Base-by-base conservation (phyloP, 2,797 vertebrate genomes). In the Parauchenoglanis ngamensis region DNA sequence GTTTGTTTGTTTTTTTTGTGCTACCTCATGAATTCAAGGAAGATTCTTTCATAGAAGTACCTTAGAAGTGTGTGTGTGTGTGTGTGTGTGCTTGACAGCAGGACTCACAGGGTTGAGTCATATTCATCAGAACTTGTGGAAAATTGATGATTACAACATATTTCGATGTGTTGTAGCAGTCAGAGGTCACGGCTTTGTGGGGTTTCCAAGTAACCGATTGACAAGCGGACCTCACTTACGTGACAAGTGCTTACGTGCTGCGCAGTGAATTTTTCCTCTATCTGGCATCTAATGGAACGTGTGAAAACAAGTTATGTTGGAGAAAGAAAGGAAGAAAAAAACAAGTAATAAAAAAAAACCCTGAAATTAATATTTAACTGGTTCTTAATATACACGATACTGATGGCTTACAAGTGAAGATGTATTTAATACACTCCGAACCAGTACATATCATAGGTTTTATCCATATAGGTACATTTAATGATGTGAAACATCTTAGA, bases 61-160 rank as follows among this genome's bases (percentile, higher is more conserved):
- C 11, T 63, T 46, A n/a, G 57, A 19, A 44, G 23, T 80, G 19
- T 76, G 72, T 75, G 72, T 49, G 40, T 73, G 23, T 49, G 40
- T 72, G 35, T 31, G 28, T 68, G n/a, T 44, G 40, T 72, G 35
- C 11, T 35, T 21, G 31, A 73, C 19, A 12, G 40, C 23, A 12
- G 40, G 40, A 87, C 46, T 12, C 5, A 77, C 31, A 49, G 31
- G 52, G 65, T 44, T 63, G 57, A 67, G 10, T 85, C 85, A 67
- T 65, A 83, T 23, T 61, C 31, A 63, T 11, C 35, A 73, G 49
- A 79, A 82, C 65, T 67, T 87, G 57, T 78, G 84, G 85, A 31
- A 88, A 91, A 80, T 8, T 83, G 54, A 54, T 76, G 87, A 75
- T 87, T 78, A 92, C 89, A 91, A 91, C 91, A 84, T 49, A 89